Evolutionary conservation across 2,797 vertebrate genomes (phyloP).

Genomic region (Myotis pilosus): DNA sequence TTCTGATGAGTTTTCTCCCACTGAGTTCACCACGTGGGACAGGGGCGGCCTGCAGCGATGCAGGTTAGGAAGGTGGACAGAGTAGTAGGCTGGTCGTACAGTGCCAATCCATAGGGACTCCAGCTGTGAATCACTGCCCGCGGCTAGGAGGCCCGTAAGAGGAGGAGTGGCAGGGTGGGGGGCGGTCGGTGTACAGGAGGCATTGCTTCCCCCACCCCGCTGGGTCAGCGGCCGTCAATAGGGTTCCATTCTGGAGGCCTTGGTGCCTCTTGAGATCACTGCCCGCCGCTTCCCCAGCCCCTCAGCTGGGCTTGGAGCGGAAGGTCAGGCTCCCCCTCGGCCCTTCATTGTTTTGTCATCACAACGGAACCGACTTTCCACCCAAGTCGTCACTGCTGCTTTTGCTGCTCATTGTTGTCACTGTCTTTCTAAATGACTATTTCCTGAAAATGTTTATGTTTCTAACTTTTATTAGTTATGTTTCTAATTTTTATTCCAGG

Average conservation of each 20-base stretch:
- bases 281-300: not conserved
- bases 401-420: not conserved
- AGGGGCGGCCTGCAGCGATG: not conserved
- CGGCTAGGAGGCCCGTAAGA: not conserved
- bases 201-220: not conserved
- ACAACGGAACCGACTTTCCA: not conserved
- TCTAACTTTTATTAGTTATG: slow-evolving; percentile 60
- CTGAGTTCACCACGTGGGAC: not conserved
- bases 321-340: not conserved
- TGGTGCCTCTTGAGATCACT: not conserved
- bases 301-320: not conserved
- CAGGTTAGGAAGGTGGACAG: not conserved
- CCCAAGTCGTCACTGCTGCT: not conserved
- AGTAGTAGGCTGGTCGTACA: not conserved
- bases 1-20: not conserved
- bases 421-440: slow-evolving; percentile 21
- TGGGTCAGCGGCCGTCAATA: not conserved
- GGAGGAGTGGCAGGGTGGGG: not conserved
- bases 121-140: slow-evolving; percentile 29
- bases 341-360: not conserved
- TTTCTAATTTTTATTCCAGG: slow-evolving; percentile 65
- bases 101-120: not conserved
- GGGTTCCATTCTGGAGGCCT: not conserved
- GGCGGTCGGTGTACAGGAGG: not conserved
- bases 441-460: slow-evolving; percentile 30